phyloP scores from a whole-genome alignment of 1,140 invertebrate species.

The Euglossa dilemma region DNA sequence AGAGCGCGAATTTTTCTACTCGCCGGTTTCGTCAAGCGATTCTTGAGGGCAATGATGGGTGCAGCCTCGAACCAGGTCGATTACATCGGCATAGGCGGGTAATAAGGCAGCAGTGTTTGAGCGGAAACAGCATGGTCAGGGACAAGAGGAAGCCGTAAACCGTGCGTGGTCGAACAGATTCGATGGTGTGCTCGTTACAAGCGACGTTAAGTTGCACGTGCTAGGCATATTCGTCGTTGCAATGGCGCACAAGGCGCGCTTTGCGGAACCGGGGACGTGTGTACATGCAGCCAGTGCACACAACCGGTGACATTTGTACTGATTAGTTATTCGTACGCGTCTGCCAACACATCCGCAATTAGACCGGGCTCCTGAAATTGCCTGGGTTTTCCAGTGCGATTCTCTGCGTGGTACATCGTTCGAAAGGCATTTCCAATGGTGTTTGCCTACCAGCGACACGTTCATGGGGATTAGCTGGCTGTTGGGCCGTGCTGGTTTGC shows the following conservation, averaged over 20 bases:
- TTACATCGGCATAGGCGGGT: neutral
- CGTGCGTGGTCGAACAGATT: constrained; percentile 21
- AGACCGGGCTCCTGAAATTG: constrained; percentile 22
- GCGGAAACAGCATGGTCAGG: constrained; percentile 7
- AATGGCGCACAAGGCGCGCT: constrained; percentile 5
- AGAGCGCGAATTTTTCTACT: too few relatives aligned
- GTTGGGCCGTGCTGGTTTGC: neutral
- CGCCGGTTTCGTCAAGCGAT: too few relatives aligned
- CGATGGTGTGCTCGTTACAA: constrained; percentile 5
- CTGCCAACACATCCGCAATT: constrained; percentile 34
- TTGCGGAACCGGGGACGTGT: neutral
- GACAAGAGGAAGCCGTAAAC: constrained; percentile 12
- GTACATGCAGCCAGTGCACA: constrained; percentile 10
- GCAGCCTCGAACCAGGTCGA: neutral
- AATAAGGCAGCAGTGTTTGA: neutral
- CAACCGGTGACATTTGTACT: constrained; percentile 47
- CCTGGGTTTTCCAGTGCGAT: neutral
- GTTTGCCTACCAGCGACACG: neutral
- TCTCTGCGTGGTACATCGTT: neutral
- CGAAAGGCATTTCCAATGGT: neutral
- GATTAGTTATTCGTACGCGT: constrained; percentile 54
- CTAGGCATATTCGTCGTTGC: constrained; percentile 29
- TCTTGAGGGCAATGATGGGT: too few relatives aligned
- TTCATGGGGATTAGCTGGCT: neutral
- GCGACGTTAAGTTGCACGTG: constrained; percentile 33